Evolutionary conservation across 2,888 invertebrate genomes (phyloP).

Genomic region (Conops quadrifasciatus): DNA sequence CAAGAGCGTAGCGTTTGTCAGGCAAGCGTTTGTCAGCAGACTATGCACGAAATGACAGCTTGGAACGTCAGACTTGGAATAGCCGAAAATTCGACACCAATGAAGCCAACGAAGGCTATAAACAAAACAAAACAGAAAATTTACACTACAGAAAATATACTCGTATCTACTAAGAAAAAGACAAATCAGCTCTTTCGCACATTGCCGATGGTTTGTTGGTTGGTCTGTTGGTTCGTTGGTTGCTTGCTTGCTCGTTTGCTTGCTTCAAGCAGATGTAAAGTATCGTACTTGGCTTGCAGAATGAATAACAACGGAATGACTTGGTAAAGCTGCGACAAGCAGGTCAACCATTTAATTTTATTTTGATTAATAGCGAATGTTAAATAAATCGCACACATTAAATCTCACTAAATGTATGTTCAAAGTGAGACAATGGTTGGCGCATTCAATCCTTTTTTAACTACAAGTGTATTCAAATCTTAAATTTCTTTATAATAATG

Average conservation of each 20-base stretch:
- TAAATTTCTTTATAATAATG: not conserved
- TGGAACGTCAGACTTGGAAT: conserved; percentile 24
- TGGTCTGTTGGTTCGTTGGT: no score
- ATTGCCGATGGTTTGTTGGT: not conserved
- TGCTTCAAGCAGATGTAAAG: not conserved
- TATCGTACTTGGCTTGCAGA: not conserved
- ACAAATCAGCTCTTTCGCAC: conserved; percentile 16
- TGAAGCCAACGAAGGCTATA: conserved; percentile 23
- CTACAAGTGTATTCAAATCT: not conserved
- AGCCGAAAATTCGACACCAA: conserved; percentile 12
- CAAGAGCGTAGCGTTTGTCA: no score
- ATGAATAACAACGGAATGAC: not conserved
- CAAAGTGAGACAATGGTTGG: no score
- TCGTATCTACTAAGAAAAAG: conserved; percentile 15
- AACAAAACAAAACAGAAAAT: conserved; percentile 33
- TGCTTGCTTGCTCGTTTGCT: no score
- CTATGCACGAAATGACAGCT: conserved; percentile 10
- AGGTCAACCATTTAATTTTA: not conserved
- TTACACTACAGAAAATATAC: conserved; percentile 20
- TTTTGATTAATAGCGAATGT: not conserved
- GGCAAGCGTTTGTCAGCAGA: no score
- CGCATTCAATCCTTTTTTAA: not conserved
- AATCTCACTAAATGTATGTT: not conserved
- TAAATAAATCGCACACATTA: not conserved
- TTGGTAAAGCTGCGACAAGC: not conserved